Evolutionary conservation across 2,797 vertebrate genomes (phyloP).

Genomic region (Parauchenoglanis ngamensis): DNA sequence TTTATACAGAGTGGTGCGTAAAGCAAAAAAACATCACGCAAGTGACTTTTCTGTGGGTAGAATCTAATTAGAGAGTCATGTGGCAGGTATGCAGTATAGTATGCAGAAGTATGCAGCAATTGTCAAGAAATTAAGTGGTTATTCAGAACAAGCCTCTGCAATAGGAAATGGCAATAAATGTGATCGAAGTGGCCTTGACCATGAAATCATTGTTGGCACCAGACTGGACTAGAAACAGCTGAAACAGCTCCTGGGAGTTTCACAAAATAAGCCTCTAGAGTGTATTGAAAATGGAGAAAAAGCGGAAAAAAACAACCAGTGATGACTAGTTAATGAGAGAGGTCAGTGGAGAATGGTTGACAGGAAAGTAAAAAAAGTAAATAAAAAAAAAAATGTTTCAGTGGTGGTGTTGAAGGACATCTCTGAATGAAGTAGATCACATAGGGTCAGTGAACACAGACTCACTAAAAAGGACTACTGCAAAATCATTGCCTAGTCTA

Average conservation of each 20-base stretch:
- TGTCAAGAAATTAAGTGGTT: not conserved
- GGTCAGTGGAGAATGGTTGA: not conserved
- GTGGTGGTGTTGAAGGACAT: not conserved
- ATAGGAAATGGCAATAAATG: not conserved
- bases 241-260: not conserved
- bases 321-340: not conserved
- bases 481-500: not conserved
- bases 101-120: not conserved
- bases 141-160: not conserved
- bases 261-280: too few species aligned
- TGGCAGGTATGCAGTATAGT: not conserved
- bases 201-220: conserved; percentile 9
- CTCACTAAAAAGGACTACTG: not conserved
- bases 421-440: not conserved
- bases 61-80: not conserved
- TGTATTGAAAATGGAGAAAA: conserved; percentile 7
- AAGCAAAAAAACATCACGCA: not conserved
- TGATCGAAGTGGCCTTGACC: not conserved
- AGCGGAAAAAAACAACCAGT: not conserved
- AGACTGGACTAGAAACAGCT: not conserved
- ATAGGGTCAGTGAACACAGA: not conserved
- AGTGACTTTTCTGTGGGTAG: not conserved
- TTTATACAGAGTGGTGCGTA: not conserved
- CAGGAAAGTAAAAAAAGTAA: not conserved
- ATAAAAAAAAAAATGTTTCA: not conserved